phyloP scores from a whole-genome alignment of 2,888 invertebrate genomes.

The Crossocerus cetratus region DNA sequence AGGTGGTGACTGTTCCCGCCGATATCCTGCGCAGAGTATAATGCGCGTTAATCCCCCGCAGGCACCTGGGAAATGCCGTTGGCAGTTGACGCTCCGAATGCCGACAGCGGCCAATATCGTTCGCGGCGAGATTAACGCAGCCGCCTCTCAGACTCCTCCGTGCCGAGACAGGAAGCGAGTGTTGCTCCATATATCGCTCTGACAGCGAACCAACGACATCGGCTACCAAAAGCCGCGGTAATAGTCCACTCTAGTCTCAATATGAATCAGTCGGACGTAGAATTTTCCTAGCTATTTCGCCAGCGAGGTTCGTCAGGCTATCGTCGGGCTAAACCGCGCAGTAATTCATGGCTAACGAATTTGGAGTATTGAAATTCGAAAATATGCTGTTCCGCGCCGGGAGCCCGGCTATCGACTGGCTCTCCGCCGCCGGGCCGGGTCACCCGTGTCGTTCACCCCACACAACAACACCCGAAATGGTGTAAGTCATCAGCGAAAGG shows the following conservation, averaged over 20 bases:
- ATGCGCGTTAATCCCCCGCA: slow-evolving; percentile 50
- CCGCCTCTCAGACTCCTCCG: neutral
- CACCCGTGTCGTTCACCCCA: slow-evolving; percentile 3
- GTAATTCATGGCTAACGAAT: slow-evolving; percentile 1
- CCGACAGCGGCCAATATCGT: neutral
- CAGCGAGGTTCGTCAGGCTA: neutral
- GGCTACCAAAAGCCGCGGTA: no score
- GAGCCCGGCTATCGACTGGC: neutral
- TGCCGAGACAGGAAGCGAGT: no score
- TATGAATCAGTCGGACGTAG: no score
- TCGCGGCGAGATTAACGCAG: slow-evolving; percentile 1
- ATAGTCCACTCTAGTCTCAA: no score
- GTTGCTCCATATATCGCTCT: no score
- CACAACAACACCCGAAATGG: neutral
- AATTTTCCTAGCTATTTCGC: no score
- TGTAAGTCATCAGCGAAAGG: slow-evolving; percentile 18
- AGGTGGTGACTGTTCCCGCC: slow-evolving; percentile 53
- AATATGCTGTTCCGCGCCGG: neutral
- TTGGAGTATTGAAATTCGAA: slow-evolving; percentile 1
- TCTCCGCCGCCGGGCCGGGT: neutral
- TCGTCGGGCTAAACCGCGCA: neutral
- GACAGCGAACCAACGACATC: no score
- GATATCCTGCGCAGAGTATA: slow-evolving; percentile 53
- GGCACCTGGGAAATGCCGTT: slow-evolving; percentile 28
- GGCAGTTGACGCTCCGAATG: slow-evolving; percentile 11